Conservation (phyloP, 2,113 vertebrate genomes). For the Lepus timidus region DNA sequence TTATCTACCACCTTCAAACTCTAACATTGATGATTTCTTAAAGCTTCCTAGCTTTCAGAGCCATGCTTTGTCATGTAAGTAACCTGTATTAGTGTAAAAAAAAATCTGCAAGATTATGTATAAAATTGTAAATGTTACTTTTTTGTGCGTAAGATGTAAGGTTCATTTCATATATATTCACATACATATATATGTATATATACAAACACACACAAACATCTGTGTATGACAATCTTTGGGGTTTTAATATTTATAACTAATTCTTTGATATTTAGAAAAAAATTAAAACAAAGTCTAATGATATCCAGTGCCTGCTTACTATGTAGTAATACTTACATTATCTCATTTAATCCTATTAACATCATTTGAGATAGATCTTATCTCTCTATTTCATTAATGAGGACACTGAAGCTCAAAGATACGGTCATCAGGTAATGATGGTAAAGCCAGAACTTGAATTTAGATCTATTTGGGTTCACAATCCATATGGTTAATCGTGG, state of each 20-base stretch:
- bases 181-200: background rate
- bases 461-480: background rate
- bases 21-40: slow-evolving; percentile 13
- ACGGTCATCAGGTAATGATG: background rate
- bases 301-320: background rate
- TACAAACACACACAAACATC: background rate
- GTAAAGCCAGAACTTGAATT: slow-evolving; percentile 12
- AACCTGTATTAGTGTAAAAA: slow-evolving; percentile 1
- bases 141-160: background rate
- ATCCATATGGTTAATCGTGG: slow-evolving; percentile 46
- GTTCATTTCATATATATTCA: background rate
- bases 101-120: slow-evolving; percentile 22
- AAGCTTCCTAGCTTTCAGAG: slow-evolving; percentile 34
- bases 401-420: background rate
- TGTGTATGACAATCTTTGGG: background rate
- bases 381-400: slow-evolving; percentile 37
- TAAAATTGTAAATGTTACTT: slow-evolving; percentile 7
- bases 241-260: background rate
- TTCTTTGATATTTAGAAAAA: background rate
- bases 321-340: background rate
- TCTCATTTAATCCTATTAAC: background rate
- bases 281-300: background rate
- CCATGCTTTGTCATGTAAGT: slow-evolving; percentile 1
- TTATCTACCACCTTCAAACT: background rate
- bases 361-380: background rate